These are phyloP conservation scores for Campylomormyrus tamandua DNA, from an alignment of 2,113 vertebrate species.

Conservation along the genomic window DNA sequence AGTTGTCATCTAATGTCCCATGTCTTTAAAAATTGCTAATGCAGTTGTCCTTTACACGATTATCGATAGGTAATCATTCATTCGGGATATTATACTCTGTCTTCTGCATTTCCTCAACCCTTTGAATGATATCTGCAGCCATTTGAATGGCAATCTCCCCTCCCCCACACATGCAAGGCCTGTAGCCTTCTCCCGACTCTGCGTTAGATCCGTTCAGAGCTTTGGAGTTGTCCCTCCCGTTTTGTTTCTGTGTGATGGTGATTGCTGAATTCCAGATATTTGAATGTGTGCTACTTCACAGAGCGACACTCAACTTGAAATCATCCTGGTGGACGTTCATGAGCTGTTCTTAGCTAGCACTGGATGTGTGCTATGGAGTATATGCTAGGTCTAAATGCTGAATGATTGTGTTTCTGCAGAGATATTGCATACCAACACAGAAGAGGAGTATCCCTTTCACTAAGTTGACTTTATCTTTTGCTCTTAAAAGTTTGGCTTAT, in stretches of 20 bases:
- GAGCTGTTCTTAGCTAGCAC: conserved; percentile 20
- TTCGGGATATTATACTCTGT: conserved; percentile 21
- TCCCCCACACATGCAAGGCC: conserved; percentile 9
- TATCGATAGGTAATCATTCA: conserved; percentile 18
- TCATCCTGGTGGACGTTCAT: conserved; percentile 17
- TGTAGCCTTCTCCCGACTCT: neutral
- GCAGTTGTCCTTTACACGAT: conserved; percentile 17
- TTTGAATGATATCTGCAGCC: conserved; percentile 26
- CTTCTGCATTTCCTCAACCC: conserved; percentile 23
- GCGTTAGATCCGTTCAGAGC: neutral
- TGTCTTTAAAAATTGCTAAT: neutral
- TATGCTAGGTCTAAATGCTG: conserved; percentile 18
- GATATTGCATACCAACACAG: conserved; percentile 37
- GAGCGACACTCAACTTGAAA: neutral
- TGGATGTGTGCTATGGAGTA: conserved; percentile 20
- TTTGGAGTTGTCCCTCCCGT: conserved; percentile 5
- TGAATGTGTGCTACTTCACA: neutral
- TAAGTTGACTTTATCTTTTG: conserved; percentile 37
- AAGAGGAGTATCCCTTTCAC: conserved; percentile 46
- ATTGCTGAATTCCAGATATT: neutral
- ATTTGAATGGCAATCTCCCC: neutral
- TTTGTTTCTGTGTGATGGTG: conserved; percentile 14
- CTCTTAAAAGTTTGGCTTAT: conserved; percentile 28
- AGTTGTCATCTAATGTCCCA: neutral
- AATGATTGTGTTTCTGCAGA: conserved; percentile 61